phyloP scores from a whole-genome alignment of 2,888 invertebrate genomes.

The Pheosia tremula region DNA sequence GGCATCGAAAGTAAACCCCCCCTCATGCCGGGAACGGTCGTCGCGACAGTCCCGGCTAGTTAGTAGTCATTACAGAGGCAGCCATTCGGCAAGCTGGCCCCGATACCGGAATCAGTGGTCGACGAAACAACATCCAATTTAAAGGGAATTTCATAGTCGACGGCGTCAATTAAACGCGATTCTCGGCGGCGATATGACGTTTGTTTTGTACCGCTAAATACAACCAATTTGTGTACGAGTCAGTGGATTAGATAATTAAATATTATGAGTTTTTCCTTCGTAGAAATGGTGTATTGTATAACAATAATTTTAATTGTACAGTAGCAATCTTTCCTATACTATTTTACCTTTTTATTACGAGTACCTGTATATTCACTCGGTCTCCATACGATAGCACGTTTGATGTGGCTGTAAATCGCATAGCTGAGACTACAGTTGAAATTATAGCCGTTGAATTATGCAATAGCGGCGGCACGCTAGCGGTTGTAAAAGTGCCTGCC shows the following conservation, averaged over 20 bases:
- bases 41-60: slow-evolving; percentile 51
- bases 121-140: slow-evolving; percentile 64
- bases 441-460: slow-evolving; percentile 80
- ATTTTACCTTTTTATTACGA: too few relatives aligned
- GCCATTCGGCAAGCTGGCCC: slow-evolving; percentile 57
- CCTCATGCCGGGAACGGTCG: slow-evolving; percentile 32
- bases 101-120: slow-evolving; percentile 50
- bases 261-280: slow-evolving; percentile 23
- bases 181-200: slow-evolving; percentile 48
- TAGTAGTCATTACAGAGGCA: slow-evolving; percentile 69
- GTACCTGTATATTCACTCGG: slow-evolving; percentile 18
- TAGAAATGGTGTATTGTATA: too few relatives aligned
- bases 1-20: slow-evolving; percentile 55
- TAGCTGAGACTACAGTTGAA: slow-evolving; percentile 68
- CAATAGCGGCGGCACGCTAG: slow-evolving; percentile 64
- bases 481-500: slow-evolving; percentile 67
- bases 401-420: slow-evolving; percentile 70
- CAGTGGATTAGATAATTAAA: slow-evolving; percentile 40
- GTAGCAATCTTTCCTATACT: too few relatives aligned
- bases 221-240: slow-evolving; percentile 51
- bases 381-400: slow-evolving; percentile 51
- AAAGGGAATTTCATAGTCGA: slow-evolving; percentile 64
- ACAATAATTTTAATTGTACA: too few relatives aligned
- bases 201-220: slow-evolving; percentile 45
- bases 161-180: slow-evolving; percentile 56